Conservation (phyloP, 2,113 vertebrate genomes). For the Stigmatopora nigra region DNA sequence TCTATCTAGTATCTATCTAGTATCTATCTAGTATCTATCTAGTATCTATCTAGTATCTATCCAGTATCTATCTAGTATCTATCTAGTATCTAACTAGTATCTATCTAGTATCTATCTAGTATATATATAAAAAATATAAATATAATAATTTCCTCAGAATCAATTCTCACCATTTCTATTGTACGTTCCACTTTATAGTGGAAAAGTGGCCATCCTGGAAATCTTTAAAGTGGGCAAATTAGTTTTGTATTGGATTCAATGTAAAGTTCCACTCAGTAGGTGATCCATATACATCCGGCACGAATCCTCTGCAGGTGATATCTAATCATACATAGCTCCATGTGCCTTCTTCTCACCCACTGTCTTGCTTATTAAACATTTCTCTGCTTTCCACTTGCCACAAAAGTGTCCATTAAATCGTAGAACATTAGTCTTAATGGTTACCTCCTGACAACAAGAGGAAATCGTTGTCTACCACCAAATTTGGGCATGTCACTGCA, state of each 20-base stretch:
- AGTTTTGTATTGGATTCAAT: not conserved
- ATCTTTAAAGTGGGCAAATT: not conserved
- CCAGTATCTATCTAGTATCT: no score
- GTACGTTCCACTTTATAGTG: not conserved
- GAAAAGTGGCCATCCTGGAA: not conserved
- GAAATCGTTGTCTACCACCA: constrained; percentile 62
- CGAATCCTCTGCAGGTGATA: constrained; percentile 16
- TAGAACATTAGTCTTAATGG: constrained; percentile 32
- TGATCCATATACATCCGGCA: not conserved
- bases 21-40: no score
- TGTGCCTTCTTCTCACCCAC: constrained; percentile 9
- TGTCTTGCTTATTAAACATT: constrained; percentile 41
- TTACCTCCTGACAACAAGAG: constrained; percentile 45
- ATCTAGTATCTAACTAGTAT: no score
- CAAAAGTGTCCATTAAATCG: constrained; percentile 22
- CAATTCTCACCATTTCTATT: not conserved
- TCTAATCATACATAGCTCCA: constrained; percentile 15
- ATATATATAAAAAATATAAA: no score
- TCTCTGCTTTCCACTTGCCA: constrained; percentile 25
- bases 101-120: no score
- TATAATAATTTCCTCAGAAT: no score
- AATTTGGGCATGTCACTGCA: constrained; percentile 54
- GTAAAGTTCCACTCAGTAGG: not conserved
- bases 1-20: no score
- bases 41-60: no score